Percentiles rank a stretch among this genome's conserved stretches.
Conservation (phyloP, 2,888 invertebrate species). For the Dasysyrphus tricinctus region DNA sequence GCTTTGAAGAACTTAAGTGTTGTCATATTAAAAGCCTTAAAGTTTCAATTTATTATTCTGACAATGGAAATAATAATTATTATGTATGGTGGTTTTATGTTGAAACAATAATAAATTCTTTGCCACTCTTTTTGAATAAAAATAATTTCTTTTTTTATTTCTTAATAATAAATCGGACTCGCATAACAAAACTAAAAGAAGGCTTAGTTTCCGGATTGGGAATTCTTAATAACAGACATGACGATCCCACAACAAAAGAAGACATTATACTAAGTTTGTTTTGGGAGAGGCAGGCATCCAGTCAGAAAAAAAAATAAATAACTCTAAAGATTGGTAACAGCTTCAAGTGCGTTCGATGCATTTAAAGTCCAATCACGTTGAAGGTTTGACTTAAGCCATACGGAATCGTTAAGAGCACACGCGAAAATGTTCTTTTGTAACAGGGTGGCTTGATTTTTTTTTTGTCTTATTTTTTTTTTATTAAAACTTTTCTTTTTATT, state of each 20-base stretch:
- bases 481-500: no score
- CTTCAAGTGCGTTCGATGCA: conserved; percentile 11
- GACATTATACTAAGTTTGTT: background rate
- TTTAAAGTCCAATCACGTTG: conserved; percentile 24
- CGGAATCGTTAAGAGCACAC: conserved; percentile 2
- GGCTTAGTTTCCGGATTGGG: conserved; percentile 27
- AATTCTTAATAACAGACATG: background rate
- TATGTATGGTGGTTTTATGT: background rate
- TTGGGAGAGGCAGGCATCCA: background rate
- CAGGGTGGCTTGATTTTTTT: background rate
- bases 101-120: background rate
- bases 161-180: background rate
- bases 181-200: conserved; percentile 2
- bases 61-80: background rate
- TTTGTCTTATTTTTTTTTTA: no score
- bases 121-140: background rate
- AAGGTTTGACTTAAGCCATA: background rate
- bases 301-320: background rate
- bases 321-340: background rate
- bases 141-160: background rate
- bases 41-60: background rate
- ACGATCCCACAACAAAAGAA: background rate
- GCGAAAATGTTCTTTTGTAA: background rate
- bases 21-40: background rate
- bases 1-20: background rate